A percentile compares a stretch with the other conserved stretches of the same genome.
phyloP scores from a whole-genome alignment of 2,113 vertebrate genomes.

The Tenebrosternarchus preto region DNA sequence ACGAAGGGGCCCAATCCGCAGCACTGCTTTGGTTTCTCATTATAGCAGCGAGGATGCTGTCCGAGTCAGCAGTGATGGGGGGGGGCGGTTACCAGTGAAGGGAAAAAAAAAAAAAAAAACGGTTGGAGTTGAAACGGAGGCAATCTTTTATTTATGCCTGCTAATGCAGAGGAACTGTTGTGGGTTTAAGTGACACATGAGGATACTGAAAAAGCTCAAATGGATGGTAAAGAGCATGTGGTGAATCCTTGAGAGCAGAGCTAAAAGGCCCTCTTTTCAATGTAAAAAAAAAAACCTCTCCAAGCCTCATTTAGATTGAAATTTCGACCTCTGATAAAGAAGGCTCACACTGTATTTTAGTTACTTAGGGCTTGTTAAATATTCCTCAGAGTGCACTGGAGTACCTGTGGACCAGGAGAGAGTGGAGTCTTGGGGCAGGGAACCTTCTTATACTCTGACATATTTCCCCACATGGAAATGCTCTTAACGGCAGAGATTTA shows the following conservation, averaged over 20 bases:
- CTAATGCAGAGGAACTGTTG: neutral
- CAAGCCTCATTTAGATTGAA: slow-evolving; percentile 71
- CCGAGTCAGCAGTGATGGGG: neutral
- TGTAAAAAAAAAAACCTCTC: slow-evolving; percentile 58
- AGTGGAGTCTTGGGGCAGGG: slow-evolving; percentile 65
- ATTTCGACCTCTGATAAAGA: slow-evolving; percentile 72
- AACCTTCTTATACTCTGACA: slow-evolving; percentile 69
- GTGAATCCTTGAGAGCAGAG: slow-evolving; percentile 35
- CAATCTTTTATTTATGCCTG: slow-evolving; percentile 44
- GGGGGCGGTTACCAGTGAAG: slow-evolving; percentile 10
- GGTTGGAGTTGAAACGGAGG: neutral
- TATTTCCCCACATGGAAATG: slow-evolving; percentile 62
- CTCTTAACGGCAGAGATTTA: slow-evolving; percentile 30
- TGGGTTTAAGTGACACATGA: slow-evolving; percentile 28
- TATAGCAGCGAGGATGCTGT: neutral
- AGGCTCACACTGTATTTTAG: slow-evolving; percentile 73
- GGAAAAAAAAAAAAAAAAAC: neutral
- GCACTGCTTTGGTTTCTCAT: neutral
- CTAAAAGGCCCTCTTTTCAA: slow-evolving; percentile 57
- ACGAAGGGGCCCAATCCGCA: neutral
- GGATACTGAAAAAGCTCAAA: slow-evolving; percentile 32
- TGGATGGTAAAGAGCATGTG: slow-evolving; percentile 40
- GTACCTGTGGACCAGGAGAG: slow-evolving; percentile 66
- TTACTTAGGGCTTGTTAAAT: slow-evolving; percentile 79
- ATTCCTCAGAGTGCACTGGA: slow-evolving; percentile 75